Base-by-base conservation (phyloP, 2,888 invertebrate genomes). In the Tipula confusa region DNA sequence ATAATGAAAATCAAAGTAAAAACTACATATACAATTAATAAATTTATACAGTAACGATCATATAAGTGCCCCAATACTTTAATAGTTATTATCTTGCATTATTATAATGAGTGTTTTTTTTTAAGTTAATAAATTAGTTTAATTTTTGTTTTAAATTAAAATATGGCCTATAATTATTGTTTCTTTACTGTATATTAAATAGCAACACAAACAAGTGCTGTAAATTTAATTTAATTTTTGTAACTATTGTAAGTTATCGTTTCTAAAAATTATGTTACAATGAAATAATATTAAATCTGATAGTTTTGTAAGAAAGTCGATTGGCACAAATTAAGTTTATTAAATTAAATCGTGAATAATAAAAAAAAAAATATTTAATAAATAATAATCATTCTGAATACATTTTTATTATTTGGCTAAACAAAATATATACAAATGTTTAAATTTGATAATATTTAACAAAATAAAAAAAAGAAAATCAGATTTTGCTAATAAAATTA, bases 301-400 rank as follows among this genome's bases (percentile, higher is more conserved):
- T 43, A 43, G 43, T 43, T 43, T 43, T 64, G 64, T 64, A 64
- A 64, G 24, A 18, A 64, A 64, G 4, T 24, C 64, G 64, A 64
- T 24, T 64, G 6, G 64, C 64, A 64, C 24, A 64, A 64, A 43
- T 43, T 4, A 15, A 43, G 6, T 15, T 43, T 15, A 15, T 0
- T 43, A 43, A 33, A 43, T 43, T 43, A 43, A 43, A 43, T 15
- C n/a, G 43, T 9, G 2, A 64, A 1, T 64, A n/a, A n/a, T n/a
- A n/a, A n/a, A n/a, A n/a, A n/a, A n/a, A n/a, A n/a, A n/a, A n/a
- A n/a, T n/a, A n/a, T n/a, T n/a, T n/a, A n/a, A n/a, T n/a, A n/a
- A n/a, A n/a, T n/a, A 64, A 64, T 24, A 64, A 64, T 64, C 64
- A 64, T 64, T 64, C 64, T 64, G 64, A 64, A 64, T 64, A 64